Conservation (phyloP, 2,797 vertebrate genomes). For the Enteromius unitaeniatus region DNA sequence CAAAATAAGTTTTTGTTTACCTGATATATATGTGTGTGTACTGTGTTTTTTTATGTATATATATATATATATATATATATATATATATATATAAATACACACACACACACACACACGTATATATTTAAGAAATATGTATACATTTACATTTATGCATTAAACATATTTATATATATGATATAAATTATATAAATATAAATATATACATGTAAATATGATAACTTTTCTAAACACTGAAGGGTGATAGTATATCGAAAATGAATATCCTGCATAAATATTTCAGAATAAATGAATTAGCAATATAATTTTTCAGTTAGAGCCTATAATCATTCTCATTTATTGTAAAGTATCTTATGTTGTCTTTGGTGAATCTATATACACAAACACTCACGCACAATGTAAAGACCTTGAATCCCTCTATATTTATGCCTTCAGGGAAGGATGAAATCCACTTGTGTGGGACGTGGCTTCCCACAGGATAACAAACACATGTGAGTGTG, state of each 20-base stretch:
- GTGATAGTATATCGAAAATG: not conserved
- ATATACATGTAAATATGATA: not conserved
- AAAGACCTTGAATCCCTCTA: slow-evolving; percentile 63
- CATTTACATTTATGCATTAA: too few species aligned
- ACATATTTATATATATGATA: too few species aligned
- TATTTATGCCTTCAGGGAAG: slow-evolving; percentile 68
- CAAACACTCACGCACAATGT: slow-evolving; percentile 54
- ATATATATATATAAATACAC: too few species aligned
- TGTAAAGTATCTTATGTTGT: not conserved
- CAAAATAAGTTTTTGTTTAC: too few species aligned
- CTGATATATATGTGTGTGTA: too few species aligned
- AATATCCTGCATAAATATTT: not conserved
- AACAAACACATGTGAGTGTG: slow-evolving; percentile 69
- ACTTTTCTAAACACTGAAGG: not conserved
- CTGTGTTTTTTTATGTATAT: too few species aligned
- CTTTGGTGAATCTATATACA: not conserved
- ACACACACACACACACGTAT: too few species aligned
- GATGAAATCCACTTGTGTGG: slow-evolving; percentile 69
- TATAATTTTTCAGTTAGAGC: not conserved
- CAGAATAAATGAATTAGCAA: not conserved
- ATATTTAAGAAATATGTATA: too few species aligned
- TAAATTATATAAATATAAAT: too few species aligned
- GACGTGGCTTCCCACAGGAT: slow-evolving; percentile 63
- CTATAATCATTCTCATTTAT: not conserved
- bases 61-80: too few species aligned